phyloP scores from a whole-genome alignment of 2,888 invertebrate genomes.

The Acrobasis consociella region DNA sequence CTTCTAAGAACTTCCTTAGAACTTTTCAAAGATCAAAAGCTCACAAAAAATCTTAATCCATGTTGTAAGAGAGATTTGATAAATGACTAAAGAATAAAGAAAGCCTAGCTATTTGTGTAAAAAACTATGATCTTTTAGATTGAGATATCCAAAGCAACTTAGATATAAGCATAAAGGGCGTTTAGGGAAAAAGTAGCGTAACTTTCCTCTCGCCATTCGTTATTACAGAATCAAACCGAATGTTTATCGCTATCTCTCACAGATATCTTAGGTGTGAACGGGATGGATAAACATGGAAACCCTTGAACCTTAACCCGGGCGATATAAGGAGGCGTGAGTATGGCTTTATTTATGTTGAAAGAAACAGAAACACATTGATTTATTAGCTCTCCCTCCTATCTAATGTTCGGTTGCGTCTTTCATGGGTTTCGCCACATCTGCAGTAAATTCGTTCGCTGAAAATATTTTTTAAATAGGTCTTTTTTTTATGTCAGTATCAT shows the following conservation, averaged over 20 bases:
- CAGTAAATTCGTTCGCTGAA: too few species aligned
- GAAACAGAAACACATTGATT: conserved; percentile 64
- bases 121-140: conserved; percentile 6
- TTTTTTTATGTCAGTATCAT: too few species aligned
- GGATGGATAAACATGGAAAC: conserved; percentile 47
- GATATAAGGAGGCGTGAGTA: conserved; percentile 54
- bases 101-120: background rate
- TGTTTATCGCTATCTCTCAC: conserved; percentile 52
- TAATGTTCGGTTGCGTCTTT: conserved; percentile 56
- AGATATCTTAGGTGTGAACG: conserved; percentile 46
- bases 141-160: conserved; percentile 29
- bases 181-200: conserved; percentile 37
- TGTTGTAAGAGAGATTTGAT: conserved; percentile 8
- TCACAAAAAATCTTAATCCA: background rate
- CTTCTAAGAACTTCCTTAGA: background rate
- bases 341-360: conserved; percentile 65
- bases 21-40: background rate
- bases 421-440: conserved; percentile 26
- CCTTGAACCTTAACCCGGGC: conserved; percentile 58
- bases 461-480: too few species aligned
- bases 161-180: conserved; percentile 27
- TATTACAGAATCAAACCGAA: conserved; percentile 50
- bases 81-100: background rate
- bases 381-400: conserved; percentile 67
- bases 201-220: conserved; percentile 41